A percentile compares a stretch with the other conserved stretches of the same genome.
These are phyloP conservation scores for Ophonus ardosiacus DNA, from an alignment of 2,888 invertebrate species.

Conservation along the genomic window DNA sequence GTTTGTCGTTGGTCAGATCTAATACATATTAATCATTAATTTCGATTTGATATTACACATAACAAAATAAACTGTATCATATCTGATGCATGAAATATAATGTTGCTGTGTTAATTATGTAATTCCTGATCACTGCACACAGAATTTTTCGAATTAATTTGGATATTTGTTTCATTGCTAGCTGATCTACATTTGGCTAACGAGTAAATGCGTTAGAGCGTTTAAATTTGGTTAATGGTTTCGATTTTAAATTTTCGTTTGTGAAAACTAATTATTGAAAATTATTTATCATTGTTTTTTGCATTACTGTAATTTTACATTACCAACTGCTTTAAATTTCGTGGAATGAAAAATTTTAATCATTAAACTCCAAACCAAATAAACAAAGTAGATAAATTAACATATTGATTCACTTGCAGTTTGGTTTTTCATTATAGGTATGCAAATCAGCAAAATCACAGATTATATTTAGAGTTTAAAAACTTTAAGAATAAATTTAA, in stretches of 20 bases:
- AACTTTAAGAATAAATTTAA: background rate
- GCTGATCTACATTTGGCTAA: background rate
- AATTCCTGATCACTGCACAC: background rate
- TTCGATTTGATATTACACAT: no score
- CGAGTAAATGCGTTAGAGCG: background rate
- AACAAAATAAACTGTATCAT: background rate
- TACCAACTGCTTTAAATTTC: background rate
- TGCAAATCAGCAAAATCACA: background rate
- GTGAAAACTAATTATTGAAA: background rate
- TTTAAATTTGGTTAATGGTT: background rate
- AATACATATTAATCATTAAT: no score
- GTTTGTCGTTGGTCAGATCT: no score
- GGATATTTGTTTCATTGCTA: background rate
- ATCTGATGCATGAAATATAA: constrained; percentile 13
- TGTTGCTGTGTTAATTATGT: constrained; percentile 24
- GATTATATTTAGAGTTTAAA: background rate
- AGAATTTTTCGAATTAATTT: background rate
- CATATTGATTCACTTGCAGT: no score
- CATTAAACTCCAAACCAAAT: background rate
- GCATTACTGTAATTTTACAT: background rate
- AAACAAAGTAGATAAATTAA: no score
- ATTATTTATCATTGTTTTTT: background rate
- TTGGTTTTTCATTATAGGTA: background rate
- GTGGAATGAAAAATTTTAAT: background rate
- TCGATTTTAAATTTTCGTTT: background rate